Evolutionary conservation across 2,113 vertebrate genomes (phyloP).

Genomic region (Isurus oxyrinchus): DNA sequence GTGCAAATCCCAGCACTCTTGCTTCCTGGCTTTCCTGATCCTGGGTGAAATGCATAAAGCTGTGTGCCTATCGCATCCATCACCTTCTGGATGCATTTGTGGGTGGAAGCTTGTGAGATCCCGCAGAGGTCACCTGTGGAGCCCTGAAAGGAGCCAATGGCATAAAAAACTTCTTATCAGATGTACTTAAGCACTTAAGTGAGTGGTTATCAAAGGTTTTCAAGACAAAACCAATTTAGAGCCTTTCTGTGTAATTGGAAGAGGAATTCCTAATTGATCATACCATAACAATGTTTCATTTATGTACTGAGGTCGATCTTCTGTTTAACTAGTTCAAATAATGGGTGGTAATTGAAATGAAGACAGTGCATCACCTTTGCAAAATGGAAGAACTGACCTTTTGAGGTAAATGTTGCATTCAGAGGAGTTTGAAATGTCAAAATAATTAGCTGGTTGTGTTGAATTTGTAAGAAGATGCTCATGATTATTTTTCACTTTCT

Average conservation of each 20-base stretch:
- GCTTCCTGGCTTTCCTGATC: too few relatives aligned
- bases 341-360: constrained; percentile 39
- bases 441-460: constrained; percentile 42
- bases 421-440: constrained; percentile 41
- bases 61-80: too few relatives aligned
- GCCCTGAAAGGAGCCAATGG: too few relatives aligned
- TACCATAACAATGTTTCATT: not conserved
- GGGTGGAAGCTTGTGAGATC: too few relatives aligned
- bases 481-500: constrained; percentile 43
- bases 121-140: too few relatives aligned
- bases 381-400: constrained; percentile 19
- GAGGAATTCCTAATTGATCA: constrained; percentile 3
- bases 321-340: constrained; percentile 40
- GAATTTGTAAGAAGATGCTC: not conserved
- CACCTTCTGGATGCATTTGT: too few relatives aligned
- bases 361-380: constrained; percentile 40
- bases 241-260: constrained; percentile 11
- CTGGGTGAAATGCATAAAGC: too few relatives aligned
- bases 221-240: not conserved
- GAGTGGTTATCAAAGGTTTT: not conserved
- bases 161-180: not conserved
- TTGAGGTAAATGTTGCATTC: constrained; percentile 38
- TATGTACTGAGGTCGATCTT: constrained; percentile 39
- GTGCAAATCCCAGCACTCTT: too few relatives aligned
- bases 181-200: not conserved